Conservation (phyloP, 2,888 invertebrate genomes). For the Microctonus aethiopoides region DNA sequence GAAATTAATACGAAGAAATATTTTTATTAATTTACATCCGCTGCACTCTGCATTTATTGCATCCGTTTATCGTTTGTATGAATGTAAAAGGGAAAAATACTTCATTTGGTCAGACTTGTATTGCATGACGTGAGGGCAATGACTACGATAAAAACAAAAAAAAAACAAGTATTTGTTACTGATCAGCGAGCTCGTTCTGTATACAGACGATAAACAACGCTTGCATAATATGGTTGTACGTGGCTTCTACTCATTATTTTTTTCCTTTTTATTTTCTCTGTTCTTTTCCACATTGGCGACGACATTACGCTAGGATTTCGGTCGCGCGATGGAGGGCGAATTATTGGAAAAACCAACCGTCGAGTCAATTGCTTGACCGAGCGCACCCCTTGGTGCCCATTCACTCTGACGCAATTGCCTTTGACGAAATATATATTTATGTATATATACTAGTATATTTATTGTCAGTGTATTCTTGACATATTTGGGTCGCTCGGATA, state of each 20-base stretch:
- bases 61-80: background rate
- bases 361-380: conserved; percentile 23
- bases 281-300: conserved; percentile 27
- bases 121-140: background rate
- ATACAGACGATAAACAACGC: conserved; percentile 36
- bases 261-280: background rate
- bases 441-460: background rate
- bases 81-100: background rate
- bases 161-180: conserved; percentile 24
- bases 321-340: conserved; percentile 17
- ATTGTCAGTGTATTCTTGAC: background rate
- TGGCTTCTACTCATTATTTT: background rate
- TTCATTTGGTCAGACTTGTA: conserved; percentile 18
- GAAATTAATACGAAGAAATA: too few relatives aligned
- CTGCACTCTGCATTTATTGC: background rate
- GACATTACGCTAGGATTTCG: conserved; percentile 31
- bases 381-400: conserved; percentile 5
- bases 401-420: conserved; percentile 35
- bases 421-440: conserved; percentile 14
- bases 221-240: conserved; percentile 24
- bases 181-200: conserved; percentile 14
- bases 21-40: background rate
- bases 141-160: conserved; percentile 13
- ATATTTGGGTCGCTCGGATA: background rate
- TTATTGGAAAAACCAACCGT: conserved; percentile 31